phyloP scores from a whole-genome alignment of 2,888 invertebrate species.

The Yponomeuta malinellus region DNA sequence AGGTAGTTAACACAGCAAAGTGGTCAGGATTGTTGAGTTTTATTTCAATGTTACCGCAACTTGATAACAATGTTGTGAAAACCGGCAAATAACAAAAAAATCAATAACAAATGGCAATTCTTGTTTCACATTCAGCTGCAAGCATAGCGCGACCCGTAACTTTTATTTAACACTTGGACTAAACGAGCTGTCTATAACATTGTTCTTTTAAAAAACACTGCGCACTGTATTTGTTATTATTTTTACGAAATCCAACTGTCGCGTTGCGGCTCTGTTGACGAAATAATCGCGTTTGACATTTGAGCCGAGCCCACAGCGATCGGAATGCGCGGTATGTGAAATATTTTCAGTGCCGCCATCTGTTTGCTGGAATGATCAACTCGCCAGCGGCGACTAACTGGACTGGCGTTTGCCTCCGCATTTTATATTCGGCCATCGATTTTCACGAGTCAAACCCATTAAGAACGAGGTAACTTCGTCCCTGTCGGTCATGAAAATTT shows the following conservation, averaged over 20 bases:
- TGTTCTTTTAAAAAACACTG: slow-evolving; percentile 54
- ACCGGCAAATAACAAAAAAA: slow-evolving; percentile 68
- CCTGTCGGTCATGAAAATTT: too few relatives aligned
- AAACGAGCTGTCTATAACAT: slow-evolving; percentile 30
- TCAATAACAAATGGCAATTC: slow-evolving; percentile 56
- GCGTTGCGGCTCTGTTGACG: slow-evolving; percentile 75
- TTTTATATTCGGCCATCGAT: background rate
- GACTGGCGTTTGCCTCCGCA: slow-evolving; percentile 25
- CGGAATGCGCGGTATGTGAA: slow-evolving; percentile 80
- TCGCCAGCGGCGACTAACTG: slow-evolving; percentile 52
- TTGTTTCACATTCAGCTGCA: slow-evolving; percentile 39
- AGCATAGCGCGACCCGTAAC: slow-evolving; percentile 49
- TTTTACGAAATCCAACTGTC: slow-evolving; percentile 71
- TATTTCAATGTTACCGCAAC: slow-evolving; percentile 34
- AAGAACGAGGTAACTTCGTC: too few relatives aligned
- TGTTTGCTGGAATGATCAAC: slow-evolving; percentile 68
- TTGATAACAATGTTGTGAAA: slow-evolving; percentile 57
- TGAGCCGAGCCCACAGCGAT: slow-evolving; percentile 81
- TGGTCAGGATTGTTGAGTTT: background rate
- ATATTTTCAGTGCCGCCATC: slow-evolving; percentile 80
- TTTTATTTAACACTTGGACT: slow-evolving; percentile 15
- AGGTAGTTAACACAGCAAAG: background rate
- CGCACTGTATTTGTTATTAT: slow-evolving; percentile 58
- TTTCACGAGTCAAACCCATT: background rate
- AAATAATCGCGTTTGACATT: slow-evolving; percentile 81